Conservation (phyloP, 2,888 invertebrate genomes). For the Troides oblongomaculatus region DNA sequence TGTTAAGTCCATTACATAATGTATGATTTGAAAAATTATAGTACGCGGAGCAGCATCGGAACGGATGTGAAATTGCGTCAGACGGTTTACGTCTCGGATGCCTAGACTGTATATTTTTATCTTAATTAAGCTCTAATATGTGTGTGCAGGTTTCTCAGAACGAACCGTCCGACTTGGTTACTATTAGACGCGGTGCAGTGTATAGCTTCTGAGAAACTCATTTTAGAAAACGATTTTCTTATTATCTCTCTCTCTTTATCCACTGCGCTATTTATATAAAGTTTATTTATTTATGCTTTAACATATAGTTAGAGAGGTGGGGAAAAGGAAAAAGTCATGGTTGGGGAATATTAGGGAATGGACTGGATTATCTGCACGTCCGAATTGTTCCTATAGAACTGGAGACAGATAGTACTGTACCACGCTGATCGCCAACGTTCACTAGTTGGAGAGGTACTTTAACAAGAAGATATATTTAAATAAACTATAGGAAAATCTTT, state of each 20-base stretch:
- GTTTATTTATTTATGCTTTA: no score
- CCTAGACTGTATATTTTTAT: slow-evolving; percentile 31
- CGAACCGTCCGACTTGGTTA: slow-evolving; percentile 16
- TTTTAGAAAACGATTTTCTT: slow-evolving; percentile 2
- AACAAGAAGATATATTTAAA: no score
- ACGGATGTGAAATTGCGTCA: slow-evolving; percentile 30
- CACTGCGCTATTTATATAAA: neutral
- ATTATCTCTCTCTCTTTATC: neutral
- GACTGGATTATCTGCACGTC: no score
- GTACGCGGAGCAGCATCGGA: slow-evolving; percentile 22
- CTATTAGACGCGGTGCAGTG: slow-evolving; percentile 7
- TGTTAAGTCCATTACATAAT: slow-evolving; percentile 20
- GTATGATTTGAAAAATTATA: slow-evolving; percentile 25
- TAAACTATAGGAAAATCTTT: no score
- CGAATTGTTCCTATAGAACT: no score
- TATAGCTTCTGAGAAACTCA: slow-evolving; percentile 20
- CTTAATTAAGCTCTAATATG: slow-evolving; percentile 31
- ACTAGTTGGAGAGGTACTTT: no score
- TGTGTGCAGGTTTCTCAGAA: slow-evolving; percentile 28
- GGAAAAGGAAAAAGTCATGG: no score
- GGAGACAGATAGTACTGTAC: no score
- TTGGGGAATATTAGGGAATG: no score
- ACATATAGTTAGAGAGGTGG: no score
- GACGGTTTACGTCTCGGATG: slow-evolving; percentile 30
- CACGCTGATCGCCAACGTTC: no score